phyloP scores from a whole-genome alignment of 2,797 vertebrate species.

The Epinephelus malabaricus region DNA sequence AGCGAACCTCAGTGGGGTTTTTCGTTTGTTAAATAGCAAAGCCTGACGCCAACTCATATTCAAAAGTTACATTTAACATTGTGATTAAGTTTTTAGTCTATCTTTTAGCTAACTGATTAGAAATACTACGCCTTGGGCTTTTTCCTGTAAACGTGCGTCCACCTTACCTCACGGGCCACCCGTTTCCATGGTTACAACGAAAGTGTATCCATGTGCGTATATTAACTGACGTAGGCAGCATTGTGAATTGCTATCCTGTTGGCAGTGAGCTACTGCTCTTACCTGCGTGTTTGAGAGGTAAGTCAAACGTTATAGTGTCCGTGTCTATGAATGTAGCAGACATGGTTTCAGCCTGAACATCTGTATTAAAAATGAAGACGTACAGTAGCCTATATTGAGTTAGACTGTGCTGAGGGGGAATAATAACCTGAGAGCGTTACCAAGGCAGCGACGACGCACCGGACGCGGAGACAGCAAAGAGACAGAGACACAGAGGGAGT shows the following conservation, averaged over 20 bases:
- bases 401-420: background rate
- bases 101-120: too few species aligned
- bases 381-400: background rate
- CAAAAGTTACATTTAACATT: too few species aligned
- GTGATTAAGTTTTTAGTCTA: too few species aligned
- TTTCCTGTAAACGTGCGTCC: background rate
- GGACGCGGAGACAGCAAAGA: constrained; percentile 13
- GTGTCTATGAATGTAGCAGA: background rate
- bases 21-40: too few species aligned
- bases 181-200: constrained; percentile 55
- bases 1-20: too few species aligned
- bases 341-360: background rate
- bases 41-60: too few species aligned
- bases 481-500: background rate
- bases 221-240: constrained; percentile 16
- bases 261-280: background rate
- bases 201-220: constrained; percentile 10
- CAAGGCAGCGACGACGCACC: constrained; percentile 58
- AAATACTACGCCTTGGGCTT: too few species aligned
- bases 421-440: constrained; percentile 22
- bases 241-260: constrained; percentile 32
- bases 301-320: background rate
- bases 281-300: constrained; percentile 20
- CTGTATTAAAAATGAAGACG: too few species aligned
- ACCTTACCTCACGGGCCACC: background rate